These are phyloP conservation scores for Papilio polytes DNA, from an alignment of 1,140 invertebrate species.

Conservation along the genomic window DNA sequence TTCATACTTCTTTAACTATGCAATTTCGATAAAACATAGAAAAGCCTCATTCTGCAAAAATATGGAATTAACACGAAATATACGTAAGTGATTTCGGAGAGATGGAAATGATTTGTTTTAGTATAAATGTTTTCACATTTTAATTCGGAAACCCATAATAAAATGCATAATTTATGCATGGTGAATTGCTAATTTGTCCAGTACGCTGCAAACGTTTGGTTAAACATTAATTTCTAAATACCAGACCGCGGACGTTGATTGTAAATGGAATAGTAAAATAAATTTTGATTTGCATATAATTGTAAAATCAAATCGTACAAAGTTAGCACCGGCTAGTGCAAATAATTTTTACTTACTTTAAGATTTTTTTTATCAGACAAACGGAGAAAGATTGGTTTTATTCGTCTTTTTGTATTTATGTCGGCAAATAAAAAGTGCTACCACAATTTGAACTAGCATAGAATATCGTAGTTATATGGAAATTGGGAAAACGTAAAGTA, in stretches of 20 bases:
- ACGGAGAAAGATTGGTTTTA: neutral
- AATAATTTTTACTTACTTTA: neutral
- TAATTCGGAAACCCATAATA: neutral
- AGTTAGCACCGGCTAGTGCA: neutral
- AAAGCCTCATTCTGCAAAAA: no score
- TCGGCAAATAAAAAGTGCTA: no score
- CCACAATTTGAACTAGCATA: no score
- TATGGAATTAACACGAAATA: no score
- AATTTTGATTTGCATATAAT: slow-evolving; percentile 16
- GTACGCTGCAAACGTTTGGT: neutral
- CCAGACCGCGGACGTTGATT: neutral
- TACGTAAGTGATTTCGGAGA: no score
- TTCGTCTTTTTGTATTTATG: no score
- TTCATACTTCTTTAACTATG: no score
- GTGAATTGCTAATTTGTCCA: neutral
- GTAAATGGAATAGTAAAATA: slow-evolving; percentile 13
- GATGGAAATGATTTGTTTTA: no score
- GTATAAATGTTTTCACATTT: neutral
- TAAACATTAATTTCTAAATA: slow-evolving; percentile 1
- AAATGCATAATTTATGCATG: neutral
- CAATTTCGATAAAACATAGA: no score
- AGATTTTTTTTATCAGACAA: neutral
- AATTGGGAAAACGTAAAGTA: no score
- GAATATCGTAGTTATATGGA: no score
- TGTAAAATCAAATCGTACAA: slow-evolving; percentile 5